These are phyloP conservation scores for Xenopus borealis DNA, from an alignment of 2,113 vertebrate genomes.

Conservation along the genomic window DNA sequence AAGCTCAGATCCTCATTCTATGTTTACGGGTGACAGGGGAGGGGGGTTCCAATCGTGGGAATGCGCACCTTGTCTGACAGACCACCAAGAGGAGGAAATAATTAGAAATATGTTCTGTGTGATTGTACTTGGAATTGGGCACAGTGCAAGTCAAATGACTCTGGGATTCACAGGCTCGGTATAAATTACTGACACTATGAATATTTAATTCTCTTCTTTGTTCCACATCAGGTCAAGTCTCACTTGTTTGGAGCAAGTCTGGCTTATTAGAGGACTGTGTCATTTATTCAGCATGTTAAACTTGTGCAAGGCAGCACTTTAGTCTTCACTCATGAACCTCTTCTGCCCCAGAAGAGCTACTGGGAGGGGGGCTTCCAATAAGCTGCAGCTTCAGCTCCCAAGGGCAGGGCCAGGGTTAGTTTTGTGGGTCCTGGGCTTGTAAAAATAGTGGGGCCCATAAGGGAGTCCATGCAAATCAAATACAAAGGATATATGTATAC, in stretches of 20 bases:
- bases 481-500: too few relatives aligned
- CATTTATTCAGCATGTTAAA: slow-evolving; percentile 3
- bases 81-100: slow-evolving; percentile 1
- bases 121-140: not conserved
- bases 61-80: not conserved
- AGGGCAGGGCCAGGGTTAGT: too few relatives aligned
- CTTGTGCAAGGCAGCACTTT: not conserved
- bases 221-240: slow-evolving; percentile 22
- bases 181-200: slow-evolving; percentile 29
- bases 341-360: not conserved
- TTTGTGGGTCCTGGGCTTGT: too few relatives aligned
- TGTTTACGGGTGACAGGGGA: not conserved
- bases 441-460: too few relatives aligned
- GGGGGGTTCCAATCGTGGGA: not conserved
- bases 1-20: not conserved
- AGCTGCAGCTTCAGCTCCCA: too few relatives aligned
- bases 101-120: not conserved
- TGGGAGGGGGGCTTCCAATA: too few relatives aligned
- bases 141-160: slow-evolving; percentile 14
- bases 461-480: too few relatives aligned
- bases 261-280: slow-evolving; percentile 3
- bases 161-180: slow-evolving; percentile 3
- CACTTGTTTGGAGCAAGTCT: not conserved
- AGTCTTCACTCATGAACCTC: not conserved
- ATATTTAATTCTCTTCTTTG: slow-evolving; percentile 13